Percentiles rank a stretch among this genome's conserved stretches.
Evolutionary conservation across 2,888 invertebrate genomes (phyloP).

Genomic region (Drosophila mulleri): DNA sequence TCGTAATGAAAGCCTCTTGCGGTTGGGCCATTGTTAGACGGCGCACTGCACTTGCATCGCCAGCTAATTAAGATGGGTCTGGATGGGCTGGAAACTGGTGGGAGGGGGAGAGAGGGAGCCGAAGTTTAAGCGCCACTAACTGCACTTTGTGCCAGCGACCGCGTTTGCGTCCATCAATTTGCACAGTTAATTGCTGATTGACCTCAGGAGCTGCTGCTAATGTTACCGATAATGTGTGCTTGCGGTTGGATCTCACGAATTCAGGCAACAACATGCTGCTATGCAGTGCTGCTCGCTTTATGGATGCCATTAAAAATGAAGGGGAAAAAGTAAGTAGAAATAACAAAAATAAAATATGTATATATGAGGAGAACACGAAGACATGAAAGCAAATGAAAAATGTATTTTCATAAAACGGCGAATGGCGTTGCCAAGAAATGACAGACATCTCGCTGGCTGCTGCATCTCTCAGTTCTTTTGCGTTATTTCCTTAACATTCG

Average conservation of each 20-base stretch:
- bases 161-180: conserved; percentile 67
- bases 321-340: not conserved
- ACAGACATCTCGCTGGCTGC: conserved; percentile 55
- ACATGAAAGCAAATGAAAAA: conserved; percentile 55
- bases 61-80: conserved; percentile 72
- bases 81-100: not conserved
- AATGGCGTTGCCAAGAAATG: conserved; percentile 50
- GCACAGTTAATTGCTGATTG: conserved; percentile 79
- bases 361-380: not conserved
- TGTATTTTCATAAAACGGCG: conserved; percentile 66
- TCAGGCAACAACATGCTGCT: not conserved
- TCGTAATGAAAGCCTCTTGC: conserved; percentile 63
- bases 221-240: conserved; percentile 49
- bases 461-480: conserved; percentile 64
- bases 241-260: conserved; percentile 33
- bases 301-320: conserved; percentile 27
- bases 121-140: not conserved
- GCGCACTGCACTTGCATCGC: conserved; percentile 24
- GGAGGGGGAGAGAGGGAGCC: too few relatives aligned
- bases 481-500: conserved; percentile 72
- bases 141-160: conserved; percentile 35
- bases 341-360: not conserved
- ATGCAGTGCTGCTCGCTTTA: not conserved
- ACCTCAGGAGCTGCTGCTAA: conserved; percentile 66
- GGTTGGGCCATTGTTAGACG: conserved; percentile 51